Conservation (phyloP, 1,140 invertebrate genomes). For the Hirudo medicinalis region DNA sequence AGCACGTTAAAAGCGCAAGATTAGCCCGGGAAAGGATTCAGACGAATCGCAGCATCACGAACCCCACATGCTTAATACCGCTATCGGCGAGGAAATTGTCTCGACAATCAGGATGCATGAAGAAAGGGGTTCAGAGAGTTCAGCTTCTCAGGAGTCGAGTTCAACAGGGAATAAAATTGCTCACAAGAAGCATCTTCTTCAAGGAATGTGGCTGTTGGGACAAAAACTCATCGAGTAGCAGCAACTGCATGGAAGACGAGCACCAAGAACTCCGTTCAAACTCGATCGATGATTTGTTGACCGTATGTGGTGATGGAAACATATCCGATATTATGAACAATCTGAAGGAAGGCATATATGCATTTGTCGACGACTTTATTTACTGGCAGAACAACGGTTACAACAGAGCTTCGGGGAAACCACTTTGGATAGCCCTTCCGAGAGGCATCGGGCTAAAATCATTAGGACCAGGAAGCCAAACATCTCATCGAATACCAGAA, state of each 20-base stretch:
- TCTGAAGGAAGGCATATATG: conserved; percentile 29
- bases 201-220: too few species aligned
- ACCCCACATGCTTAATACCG: neutral
- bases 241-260: neutral
- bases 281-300: neutral
- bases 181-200: too few species aligned
- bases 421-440: conserved; percentile 33
- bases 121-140: too few species aligned
- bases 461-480: neutral
- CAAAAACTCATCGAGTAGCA: too few species aligned
- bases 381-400: conserved; percentile 34
- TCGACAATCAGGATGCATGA: too few species aligned
- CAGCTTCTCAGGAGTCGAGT: too few species aligned
- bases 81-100: neutral
- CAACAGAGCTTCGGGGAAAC: conserved; percentile 31
- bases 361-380: conserved; percentile 34
- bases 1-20: too few species aligned
- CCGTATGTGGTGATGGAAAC: conserved; percentile 26
- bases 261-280: neutral
- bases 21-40: neutral
- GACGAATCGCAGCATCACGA: neutral
- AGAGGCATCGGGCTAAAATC: conserved; percentile 17
- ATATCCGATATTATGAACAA: conserved; percentile 32
- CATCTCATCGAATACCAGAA: neutral
- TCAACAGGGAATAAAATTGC: too few species aligned